A percentile compares a stretch with the other conserved stretches of the same genome.
Conservation (phyloP, 2,797 vertebrate genomes). For the Propithecus perrieri region DNA sequence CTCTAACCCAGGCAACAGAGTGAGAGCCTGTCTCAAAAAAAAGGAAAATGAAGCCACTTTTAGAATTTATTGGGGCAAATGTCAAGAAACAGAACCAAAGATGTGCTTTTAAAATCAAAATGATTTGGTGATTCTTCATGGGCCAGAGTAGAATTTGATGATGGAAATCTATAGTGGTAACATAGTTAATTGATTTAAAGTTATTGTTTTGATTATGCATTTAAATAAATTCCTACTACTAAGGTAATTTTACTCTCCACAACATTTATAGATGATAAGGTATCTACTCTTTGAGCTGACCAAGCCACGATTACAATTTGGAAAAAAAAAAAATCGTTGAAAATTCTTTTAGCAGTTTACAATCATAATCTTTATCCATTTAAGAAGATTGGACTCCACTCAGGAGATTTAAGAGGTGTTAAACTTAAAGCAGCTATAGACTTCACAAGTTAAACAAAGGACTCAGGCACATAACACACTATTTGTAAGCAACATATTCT, state of each 20-base stretch:
- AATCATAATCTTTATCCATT: neutral
- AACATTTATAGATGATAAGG: conserved; percentile 41
- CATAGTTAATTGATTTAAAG: conserved; percentile 34
- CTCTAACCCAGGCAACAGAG: neutral
- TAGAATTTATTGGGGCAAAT: neutral
- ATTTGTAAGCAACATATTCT: neutral
- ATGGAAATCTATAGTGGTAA: neutral
- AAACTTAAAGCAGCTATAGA: neutral
- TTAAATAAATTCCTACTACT: conserved; percentile 22
- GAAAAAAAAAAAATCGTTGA: neutral
- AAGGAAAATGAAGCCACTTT: neutral
- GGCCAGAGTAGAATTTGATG: conserved; percentile 3
- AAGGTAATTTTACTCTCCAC: neutral
- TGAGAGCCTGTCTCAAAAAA: neutral
- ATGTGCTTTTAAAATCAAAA: conserved; percentile 27
- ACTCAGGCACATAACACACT: neutral
- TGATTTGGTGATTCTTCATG: neutral
- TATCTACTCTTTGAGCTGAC: neutral
- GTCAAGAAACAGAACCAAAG: conserved; percentile 44
- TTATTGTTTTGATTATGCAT: conserved; percentile 31
- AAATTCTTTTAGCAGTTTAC: conserved; percentile 1
- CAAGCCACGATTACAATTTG: neutral
- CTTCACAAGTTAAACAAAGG: neutral
- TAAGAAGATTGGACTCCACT: neutral
- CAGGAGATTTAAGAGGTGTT: neutral